Base-by-base conservation (phyloP, 2,888 invertebrate species). In the Dorcus hopei region DNA sequence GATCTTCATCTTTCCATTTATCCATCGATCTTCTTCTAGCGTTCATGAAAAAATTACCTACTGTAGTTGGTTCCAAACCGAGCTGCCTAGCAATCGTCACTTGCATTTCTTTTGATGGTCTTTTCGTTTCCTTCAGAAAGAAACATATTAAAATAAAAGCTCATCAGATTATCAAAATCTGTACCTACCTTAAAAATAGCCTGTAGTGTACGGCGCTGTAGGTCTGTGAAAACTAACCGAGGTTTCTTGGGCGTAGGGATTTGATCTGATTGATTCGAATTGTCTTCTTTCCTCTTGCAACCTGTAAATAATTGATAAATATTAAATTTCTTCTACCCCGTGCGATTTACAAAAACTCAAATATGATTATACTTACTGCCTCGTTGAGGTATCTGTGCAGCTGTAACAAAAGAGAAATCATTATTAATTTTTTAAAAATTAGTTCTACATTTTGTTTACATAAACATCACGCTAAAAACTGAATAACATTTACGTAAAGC, bases 1-100 rank as follows among this genome's bases (percentile, higher is more conserved):
- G 89, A 69, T 90, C 94, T 72, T 96, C 95, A 75, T 97, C 97
- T 78, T 94, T 92, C 97, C 97, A 98, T 75, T 97, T 98, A 81
- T 98, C 98, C 93, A 93, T 93, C 3, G 93, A 93, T 66, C 99
- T 87, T 69, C 99, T 86, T 61, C 98, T 85, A n/a, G 99, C 99
- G 80, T 99, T 99, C 99, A 99, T 99, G 83, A 99, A 99, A 85
- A 99, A 99, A 80, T 99, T 99, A 51, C 98, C 97, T 59, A 98
- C 97, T 9, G 98, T 98, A 54, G 96, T 96, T 54, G 97, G 96
- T 77, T 97, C 97, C 67, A 98, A 84, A 63, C 97, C 97, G 71
- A 98, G 83, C 78, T 98, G 97, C 68, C 97, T 86, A 33, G 97
- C 97, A 82, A 98, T 98, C 72, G 97, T 97, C 73, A 97, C 96